Evolutionary conservation across 2,888 invertebrate species (phyloP), one percentile per base, ranked within the genome.

Genomic region (Schizotus pectinicornis): DNA sequence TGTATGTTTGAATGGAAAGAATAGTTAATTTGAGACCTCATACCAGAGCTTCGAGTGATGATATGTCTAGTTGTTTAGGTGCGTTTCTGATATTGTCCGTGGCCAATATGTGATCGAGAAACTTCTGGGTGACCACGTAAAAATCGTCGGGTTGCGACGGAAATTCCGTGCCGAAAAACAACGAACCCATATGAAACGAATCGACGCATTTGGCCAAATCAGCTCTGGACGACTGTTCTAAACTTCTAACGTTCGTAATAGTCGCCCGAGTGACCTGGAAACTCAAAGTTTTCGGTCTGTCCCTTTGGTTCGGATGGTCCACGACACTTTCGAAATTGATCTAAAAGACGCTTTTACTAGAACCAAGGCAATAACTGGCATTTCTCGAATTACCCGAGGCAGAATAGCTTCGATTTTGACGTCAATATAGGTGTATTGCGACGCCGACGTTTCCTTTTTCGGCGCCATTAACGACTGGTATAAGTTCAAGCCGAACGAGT

Each of bases 391-490:
- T 79, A 94, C 94, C 83, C 92, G 90, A 14, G 97, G 96, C 88
- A 97, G 91, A 69, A 98, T 91, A 41, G 95, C 90, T 82, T 98
- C 96, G 58, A 95, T 83, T 76, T 93, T 88, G 39, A 95, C 89
- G 77, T 95, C 95, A 75, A 94, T 87, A 72, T 92, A 92, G 63
- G 83, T 83, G 39, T 82, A 77, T 68, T 79, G 79, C 11, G 79
- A 73, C 13, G 79, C 64, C 32, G 77, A 48, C 67, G 69, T 59
- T 47, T 76, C 74, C 42, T 70, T 75, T 68, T 78, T 79, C 32
- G 86, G 84, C 45, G 81, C 81, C 60, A 85, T 77, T 45, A 92
- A 82, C 32, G 91, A 89, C 67, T 92, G 89, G 74, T 90, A 86
- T 9, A 98, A 85, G 82, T 94, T 95, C 51, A 97, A 85, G 32